Conservation (phyloP, 2,797 vertebrate genomes). For the Sebastes itinus region DNA sequence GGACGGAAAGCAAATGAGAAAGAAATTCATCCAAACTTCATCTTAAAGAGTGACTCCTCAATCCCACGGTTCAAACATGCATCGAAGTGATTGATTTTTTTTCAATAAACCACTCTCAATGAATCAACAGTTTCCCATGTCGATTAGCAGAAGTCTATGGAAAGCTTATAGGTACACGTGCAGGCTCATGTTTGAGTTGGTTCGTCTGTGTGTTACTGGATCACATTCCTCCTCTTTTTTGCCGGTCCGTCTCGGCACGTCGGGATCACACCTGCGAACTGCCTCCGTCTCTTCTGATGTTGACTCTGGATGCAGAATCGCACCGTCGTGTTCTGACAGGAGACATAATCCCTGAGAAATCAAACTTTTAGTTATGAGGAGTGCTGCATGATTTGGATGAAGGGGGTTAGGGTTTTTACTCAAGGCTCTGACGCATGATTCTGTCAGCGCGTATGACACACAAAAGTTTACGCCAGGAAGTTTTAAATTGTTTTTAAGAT, state of each 20-base stretch:
- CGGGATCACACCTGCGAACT: background rate
- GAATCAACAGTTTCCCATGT: slow-evolving; percentile 33
- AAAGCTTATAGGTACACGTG: slow-evolving; percentile 15
- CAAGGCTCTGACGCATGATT: background rate
- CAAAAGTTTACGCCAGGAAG: background rate
- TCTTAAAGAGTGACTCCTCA: background rate
- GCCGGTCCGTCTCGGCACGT: background rate
- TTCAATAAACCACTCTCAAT: slow-evolving; percentile 5
- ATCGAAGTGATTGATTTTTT: slow-evolving; percentile 16
- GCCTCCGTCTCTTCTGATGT: background rate
- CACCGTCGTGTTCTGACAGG: slow-evolving; percentile 23
- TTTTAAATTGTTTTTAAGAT: background rate
- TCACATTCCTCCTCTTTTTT: background rate
- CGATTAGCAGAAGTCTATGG: background rate
- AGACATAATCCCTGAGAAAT: slow-evolving; percentile 16
- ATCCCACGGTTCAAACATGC: slow-evolving; percentile 18
- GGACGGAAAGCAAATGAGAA: slow-evolving; percentile 31
- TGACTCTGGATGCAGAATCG: slow-evolving; percentile 15
- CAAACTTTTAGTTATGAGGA: background rate
- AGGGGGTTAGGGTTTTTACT: background rate
- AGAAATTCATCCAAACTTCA: slow-evolving; percentile 35
- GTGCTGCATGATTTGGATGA: background rate
- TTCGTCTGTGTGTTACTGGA: slow-evolving; percentile 19
- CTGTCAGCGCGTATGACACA: slow-evolving; percentile 14
- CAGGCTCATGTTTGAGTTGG: background rate